Evolutionary conservation across 2,888 invertebrate genomes (phyloP), one percentile per base, ranked within the genome.

Genomic region (Podotricha telesiphe): DNA sequence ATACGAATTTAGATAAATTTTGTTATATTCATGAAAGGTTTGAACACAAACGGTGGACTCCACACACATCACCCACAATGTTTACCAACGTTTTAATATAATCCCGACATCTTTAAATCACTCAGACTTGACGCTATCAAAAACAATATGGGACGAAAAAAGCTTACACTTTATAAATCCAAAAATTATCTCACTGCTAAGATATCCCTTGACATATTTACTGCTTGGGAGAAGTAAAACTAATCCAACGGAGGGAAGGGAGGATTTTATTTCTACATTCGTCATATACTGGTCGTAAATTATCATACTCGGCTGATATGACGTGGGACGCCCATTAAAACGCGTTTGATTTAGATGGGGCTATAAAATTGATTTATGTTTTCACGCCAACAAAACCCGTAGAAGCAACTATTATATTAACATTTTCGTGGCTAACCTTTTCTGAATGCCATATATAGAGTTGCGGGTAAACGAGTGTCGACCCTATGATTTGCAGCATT

Each of bases 311-410:
- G 82, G 92, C 89, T 93, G 93, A 93, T 93, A 93, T 93, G 93
- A 93, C 93, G 93, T 85, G 93, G 92, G 92, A 88, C 93, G 89
- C 91, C 93, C 93, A 93, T 93, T 93, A 93, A 93, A 93, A 93
- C 91, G 89, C 92, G 93, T 93, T 93, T 93, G 93, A 93, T 93
- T 93, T 93, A 93, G 93, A 93, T 93, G 91, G 92, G 93, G 89
- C 93, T 89, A 93, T 93, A 93, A 93, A 93, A 93, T 93, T 93
- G 93, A 93, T 93, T 93, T 93, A 93, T 93, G 93, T 88, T 82
- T 91, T 93, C 92, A 91, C 93, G 93, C 93, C 89, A 93, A 92
- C 93, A 92, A 92, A 91, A 89, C 90, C 91, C 91, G 89, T 91
- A 87, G 91, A 91, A 90, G 90, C 90, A 92, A 93, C 93, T 93